Conservation (phyloP, 2,797 vertebrate genomes). For the Hippocampus kuda region DNA sequence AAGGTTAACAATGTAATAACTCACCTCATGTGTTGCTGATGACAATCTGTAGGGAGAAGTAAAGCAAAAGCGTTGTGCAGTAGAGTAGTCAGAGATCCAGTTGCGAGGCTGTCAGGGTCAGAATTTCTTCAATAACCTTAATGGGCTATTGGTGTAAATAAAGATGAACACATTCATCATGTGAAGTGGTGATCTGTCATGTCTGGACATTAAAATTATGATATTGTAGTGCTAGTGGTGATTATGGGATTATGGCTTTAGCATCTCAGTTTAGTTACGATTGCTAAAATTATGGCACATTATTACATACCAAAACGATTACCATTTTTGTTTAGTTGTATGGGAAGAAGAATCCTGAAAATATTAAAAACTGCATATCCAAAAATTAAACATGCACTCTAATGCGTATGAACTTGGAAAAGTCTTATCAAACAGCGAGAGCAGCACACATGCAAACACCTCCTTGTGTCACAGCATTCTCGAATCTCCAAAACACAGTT, state of each 20-base stretch:
- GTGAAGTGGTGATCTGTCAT: background rate
- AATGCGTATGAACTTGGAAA: no score
- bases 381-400: no score
- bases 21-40: background rate
- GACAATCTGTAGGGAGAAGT: background rate
- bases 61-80: background rate
- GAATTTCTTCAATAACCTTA: background rate
- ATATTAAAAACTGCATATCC: no score
- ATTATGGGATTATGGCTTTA: background rate
- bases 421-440: no score
- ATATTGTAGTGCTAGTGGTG: background rate
- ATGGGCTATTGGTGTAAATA: background rate
- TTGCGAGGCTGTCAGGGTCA: background rate
- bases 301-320: no score
- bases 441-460: no score
- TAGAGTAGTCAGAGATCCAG: background rate
- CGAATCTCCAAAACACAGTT: no score
- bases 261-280: background rate
- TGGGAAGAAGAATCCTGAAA: no score
- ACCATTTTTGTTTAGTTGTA: no score
- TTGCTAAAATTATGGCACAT: no score
- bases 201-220: background rate
- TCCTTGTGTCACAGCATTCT: no score
- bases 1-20: background rate
- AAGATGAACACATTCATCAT: slow-evolving; percentile 1